A percentile compares a stretch with the other conserved stretches of the same genome.
These are phyloP conservation scores for Sarcophaga caerulescens DNA, from an alignment of 2,888 invertebrate species.

Conservation along the genomic window DNA sequence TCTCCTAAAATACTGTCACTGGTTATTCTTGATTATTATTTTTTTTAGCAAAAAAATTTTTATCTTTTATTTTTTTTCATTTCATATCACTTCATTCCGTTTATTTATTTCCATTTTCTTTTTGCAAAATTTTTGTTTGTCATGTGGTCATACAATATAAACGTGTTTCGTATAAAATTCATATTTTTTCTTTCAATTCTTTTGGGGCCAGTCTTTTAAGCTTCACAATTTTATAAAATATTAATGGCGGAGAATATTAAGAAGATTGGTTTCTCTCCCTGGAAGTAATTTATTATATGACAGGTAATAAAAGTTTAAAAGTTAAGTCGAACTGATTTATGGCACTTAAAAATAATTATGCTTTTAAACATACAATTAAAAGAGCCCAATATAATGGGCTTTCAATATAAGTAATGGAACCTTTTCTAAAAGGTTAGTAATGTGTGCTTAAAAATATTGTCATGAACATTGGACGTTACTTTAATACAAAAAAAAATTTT, in stretches of 20 bases:
- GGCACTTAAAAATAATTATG: not conserved
- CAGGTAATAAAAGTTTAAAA: not conserved
- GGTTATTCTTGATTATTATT: not conserved
- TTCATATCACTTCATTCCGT: not conserved
- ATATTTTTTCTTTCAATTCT: not conserved
- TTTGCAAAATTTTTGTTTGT: constrained; percentile 17
- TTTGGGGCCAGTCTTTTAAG: not conserved
- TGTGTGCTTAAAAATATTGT: too few relatives aligned
- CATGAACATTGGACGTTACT: too few relatives aligned
- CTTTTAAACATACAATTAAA: too few relatives aligned
- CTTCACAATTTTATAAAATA: not conserved
- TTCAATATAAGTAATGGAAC: too few relatives aligned
- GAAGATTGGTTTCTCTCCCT: not conserved
- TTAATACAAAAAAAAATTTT: too few relatives aligned
- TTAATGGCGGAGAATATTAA: not conserved
- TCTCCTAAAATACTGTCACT: too few relatives aligned
- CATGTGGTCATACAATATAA: too few relatives aligned
- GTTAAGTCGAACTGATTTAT: not conserved
- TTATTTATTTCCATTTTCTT: not conserved
- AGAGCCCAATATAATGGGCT: too few relatives aligned
- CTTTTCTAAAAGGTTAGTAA: too few relatives aligned
- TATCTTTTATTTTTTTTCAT: not conserved
- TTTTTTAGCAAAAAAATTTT: not conserved
- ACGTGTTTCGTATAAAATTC: constrained; percentile 5
- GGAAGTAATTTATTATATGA: not conserved